These are phyloP conservation scores for Bombus superbus DNA, from an alignment of 1,140 invertebrate species.

Conservation along the genomic window DNA sequence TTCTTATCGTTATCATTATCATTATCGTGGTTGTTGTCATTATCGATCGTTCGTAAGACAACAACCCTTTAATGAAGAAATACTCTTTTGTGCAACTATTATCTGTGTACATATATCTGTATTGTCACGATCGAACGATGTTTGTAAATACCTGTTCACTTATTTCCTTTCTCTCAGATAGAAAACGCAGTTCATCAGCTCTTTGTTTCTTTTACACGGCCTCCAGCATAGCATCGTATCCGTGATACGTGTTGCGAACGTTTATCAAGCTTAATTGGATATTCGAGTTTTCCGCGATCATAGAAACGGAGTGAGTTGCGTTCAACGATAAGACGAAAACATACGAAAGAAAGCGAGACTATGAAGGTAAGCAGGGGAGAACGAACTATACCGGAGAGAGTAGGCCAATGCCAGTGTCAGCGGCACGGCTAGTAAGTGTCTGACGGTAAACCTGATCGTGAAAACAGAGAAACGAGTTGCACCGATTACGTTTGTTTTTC, in stretches of 20 bases:
- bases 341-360: slow-evolving; percentile 78
- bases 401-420: slow-evolving; percentile 82
- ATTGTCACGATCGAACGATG: no score
- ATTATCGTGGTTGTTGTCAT: background rate
- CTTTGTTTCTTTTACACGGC: background rate
- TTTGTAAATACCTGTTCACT: background rate
- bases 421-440: slow-evolving; percentile 76
- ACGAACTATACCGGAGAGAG: slow-evolving; percentile 77
- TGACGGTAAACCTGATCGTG: slow-evolving; percentile 80
- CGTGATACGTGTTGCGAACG: background rate
- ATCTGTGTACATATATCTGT: background rate
- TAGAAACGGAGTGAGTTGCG: background rate
- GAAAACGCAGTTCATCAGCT: background rate
- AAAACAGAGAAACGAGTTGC: slow-evolving; percentile 77
- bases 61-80: background rate
- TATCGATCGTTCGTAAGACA: background rate
- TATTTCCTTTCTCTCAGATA: background rate
- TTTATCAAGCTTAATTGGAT: background rate
- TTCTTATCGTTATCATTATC: slow-evolving; percentile 10
- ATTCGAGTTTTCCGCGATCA: background rate
- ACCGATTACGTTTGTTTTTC: slow-evolving; percentile 70
- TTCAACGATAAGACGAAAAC: slow-evolving; percentile 43
- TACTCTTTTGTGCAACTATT: background rate
- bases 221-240: background rate
- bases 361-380: slow-evolving; percentile 74